phyloP scores from a whole-genome alignment of 2,113 vertebrate genomes.

The Pluvialis apricaria region DNA sequence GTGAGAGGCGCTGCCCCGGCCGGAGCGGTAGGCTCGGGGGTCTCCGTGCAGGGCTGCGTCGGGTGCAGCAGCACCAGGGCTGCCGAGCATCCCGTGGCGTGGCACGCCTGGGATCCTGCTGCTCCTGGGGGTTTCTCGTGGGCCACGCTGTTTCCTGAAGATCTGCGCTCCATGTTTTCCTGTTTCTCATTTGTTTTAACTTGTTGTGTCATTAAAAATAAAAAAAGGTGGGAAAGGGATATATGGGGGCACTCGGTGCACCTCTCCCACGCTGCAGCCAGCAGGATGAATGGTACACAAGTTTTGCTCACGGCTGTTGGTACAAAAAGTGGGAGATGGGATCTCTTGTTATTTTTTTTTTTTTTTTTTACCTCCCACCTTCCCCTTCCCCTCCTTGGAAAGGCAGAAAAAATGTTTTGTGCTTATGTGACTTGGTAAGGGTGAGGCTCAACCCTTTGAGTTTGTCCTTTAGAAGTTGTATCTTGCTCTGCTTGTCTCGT shows the following conservation, averaged over 20 bases:
- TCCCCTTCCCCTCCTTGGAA: background rate
- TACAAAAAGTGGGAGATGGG: background rate
- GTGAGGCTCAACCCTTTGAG: background rate
- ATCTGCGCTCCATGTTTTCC: background rate
- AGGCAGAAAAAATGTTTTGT: background rate
- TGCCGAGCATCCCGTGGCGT: background rate
- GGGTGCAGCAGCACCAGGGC: background rate
- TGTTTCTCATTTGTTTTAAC: background rate
- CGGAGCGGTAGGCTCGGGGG: background rate
- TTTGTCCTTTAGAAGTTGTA: rapidly evolving
- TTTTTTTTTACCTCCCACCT: background rate
- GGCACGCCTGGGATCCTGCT: background rate
- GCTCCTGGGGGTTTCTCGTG: background rate
- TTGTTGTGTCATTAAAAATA: background rate
- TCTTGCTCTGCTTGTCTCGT: background rate
- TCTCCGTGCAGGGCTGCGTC: background rate
- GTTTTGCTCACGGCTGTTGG: background rate
- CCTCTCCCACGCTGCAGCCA: background rate
- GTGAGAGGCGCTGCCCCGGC: background rate
- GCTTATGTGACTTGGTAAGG: background rate
- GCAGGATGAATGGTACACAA: background rate
- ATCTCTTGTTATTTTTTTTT: background rate
- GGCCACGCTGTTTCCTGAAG: rapidly evolving
- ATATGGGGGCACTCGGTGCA: background rate
- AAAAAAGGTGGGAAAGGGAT: background rate